Percentiles rank a stretch among this genome's conserved stretches.
Evolutionary conservation across 2,113 vertebrate genomes (phyloP).

Genomic region (Paramisgurnus dabryanus): DNA sequence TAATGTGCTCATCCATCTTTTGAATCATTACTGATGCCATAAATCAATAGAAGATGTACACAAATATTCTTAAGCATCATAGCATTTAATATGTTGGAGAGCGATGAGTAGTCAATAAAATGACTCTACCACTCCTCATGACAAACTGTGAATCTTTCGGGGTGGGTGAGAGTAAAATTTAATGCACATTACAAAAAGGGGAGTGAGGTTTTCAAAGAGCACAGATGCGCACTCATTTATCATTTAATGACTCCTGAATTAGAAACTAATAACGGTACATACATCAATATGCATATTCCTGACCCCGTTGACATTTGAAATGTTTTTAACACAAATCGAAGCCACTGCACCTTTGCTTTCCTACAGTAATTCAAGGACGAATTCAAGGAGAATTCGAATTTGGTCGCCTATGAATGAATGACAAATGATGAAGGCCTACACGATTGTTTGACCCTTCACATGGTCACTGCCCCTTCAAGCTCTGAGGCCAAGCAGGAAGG

Average conservation of each 20-base stretch:
- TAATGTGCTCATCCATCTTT: too few relatives aligned
- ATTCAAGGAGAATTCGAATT: not conserved
- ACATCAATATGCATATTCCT: not conserved
- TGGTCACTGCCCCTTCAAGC: constrained; percentile 24
- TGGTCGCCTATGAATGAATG: constrained; percentile 17
- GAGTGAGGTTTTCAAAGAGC: too few relatives aligned
- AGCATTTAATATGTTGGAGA: not conserved
- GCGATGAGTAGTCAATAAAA: too few relatives aligned
- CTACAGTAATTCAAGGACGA: not conserved
- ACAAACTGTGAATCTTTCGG: not conserved
- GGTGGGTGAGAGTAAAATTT: not conserved
- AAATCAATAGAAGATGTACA: too few relatives aligned
- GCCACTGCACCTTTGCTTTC: not conserved
- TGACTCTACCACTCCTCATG: not conserved
- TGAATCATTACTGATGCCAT: too few relatives aligned
- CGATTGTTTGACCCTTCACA: constrained; percentile 12
- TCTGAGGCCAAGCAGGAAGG: constrained; percentile 16
- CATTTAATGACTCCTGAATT: too few relatives aligned
- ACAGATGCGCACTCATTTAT: too few relatives aligned
- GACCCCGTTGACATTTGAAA: not conserved
- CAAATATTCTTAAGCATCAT: not conserved
- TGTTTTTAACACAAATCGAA: not conserved
- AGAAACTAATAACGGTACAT: not conserved
- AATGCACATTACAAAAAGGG: not conserved
- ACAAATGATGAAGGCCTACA: constrained; percentile 17